Evolutionary conservation across 64 coral and sea anemone species (phyloP).

Genomic region (Astreopora myriophthalma): DNA sequence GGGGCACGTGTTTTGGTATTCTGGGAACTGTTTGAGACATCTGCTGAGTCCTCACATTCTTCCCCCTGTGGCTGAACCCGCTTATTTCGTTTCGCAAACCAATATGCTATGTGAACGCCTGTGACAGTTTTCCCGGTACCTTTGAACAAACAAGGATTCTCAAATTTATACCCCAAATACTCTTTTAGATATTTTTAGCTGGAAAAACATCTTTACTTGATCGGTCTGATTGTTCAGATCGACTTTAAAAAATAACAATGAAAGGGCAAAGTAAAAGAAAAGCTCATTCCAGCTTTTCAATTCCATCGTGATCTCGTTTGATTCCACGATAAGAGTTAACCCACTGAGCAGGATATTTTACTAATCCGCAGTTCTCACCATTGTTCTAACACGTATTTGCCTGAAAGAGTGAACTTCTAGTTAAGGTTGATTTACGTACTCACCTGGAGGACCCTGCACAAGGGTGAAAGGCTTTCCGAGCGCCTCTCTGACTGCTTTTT

Average conservation of each 20-base stretch:
- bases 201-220: not conserved
- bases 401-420: no score
- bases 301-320: no score
- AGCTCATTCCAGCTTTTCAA: no score
- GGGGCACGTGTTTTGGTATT: slow-evolving; percentile 15
- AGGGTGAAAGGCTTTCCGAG: slow-evolving; percentile 70
- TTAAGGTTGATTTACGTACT: no score
- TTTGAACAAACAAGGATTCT: not conserved
- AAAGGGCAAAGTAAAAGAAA: no score
- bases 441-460: slow-evolving; percentile 94
- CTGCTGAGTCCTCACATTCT: not conserved
- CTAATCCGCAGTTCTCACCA: no score
- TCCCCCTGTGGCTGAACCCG: not conserved
- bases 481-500: slow-evolving; percentile 60
- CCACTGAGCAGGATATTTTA: no score
- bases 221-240: not conserved
- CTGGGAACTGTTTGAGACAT: not conserved
- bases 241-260: no score
- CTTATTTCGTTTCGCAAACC: slow-evolving; percentile 73
- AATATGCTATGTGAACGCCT: slow-evolving; percentile 91
- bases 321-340: no score
- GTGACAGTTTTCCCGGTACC: slow-evolving; percentile 95
- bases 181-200: not conserved
- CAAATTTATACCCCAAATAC: no score
- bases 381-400: no score